Base-by-base conservation (phyloP, 1,140 invertebrate species). In the Drosophila erecta region DNA sequence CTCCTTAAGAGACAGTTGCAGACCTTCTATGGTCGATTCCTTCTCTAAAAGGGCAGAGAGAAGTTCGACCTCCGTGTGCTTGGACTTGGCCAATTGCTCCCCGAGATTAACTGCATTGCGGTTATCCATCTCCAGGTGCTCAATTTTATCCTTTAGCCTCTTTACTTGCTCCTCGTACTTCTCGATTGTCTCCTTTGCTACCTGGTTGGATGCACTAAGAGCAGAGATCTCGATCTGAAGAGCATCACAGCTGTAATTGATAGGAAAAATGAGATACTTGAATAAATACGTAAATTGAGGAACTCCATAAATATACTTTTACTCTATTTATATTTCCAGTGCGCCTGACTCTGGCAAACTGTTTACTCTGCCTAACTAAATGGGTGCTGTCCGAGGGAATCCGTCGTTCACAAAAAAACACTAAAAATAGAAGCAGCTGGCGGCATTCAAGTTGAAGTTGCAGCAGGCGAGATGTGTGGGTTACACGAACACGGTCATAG, bases 101-200 rank as follows among this genome's bases (percentile, higher is more conserved):
- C 89, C 67, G 10, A 92, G 50, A 57, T 76, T 76, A 11, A 80
- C 58, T 6, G 79, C 59, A 15, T 77, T 44, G 49, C 76, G 59
- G 38, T 83, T 83, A 73, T 92, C 92, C 59, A 90, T 75, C 27
- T 85, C 81, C 69, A 92, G 74, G 41, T 56, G 61, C n/a, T 75
- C 51, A 12, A 77, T 66, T 14, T 49, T 77, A 44, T 71, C 24
- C n/a, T 74, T 78, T 7, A 90, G 55, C n/a, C 12, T 7, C n/a
- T 66, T 56, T 11, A 90, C 27, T 30, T 89, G 27, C 22, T 55
- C 24, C 53, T 87, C 72, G 73, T 81, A 81, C 4, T 49, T 22
- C 10, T 58, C 38, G 4, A 89, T 76, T 53, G 59, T 81, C 1
- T 12, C 35, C 51, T 89, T 76, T 10, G 74, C 57, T 17, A 17